Percentiles rank a stretch among this genome's conserved stretches.
These are phyloP conservation scores for Halichoerus grypus DNA, from an alignment of 2,113 vertebrate species.

Conservation along the genomic window DNA sequence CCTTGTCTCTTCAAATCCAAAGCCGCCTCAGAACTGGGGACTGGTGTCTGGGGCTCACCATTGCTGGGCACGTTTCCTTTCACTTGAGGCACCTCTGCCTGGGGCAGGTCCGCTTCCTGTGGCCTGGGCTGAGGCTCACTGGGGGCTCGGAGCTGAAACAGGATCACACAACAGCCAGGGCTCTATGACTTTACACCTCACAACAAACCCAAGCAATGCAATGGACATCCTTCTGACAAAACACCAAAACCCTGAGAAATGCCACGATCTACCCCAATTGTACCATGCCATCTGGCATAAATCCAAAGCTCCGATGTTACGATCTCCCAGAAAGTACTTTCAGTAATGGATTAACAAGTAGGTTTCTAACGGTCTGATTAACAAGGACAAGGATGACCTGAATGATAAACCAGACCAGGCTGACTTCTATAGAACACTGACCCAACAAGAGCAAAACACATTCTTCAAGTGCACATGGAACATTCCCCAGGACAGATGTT, in stretches of 20 bases:
- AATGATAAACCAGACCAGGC: not conserved
- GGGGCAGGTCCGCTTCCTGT: conserved; percentile 47
- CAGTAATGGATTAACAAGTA: not conserved
- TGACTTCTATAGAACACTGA: not conserved
- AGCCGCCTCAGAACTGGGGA: conserved; percentile 24
- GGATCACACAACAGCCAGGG: not conserved
- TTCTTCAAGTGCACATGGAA: not conserved
- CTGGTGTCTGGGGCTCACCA: conserved; percentile 35
- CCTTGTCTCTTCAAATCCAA: conserved; percentile 48
- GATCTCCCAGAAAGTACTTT: not conserved
- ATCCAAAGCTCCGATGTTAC: not conserved
- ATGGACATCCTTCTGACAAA: rapidly evolving
- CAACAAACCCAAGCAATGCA: not conserved
- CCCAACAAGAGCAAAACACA: not conserved
- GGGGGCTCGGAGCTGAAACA: conserved; percentile 42
- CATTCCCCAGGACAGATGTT: not conserved
- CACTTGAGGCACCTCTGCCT: not conserved
- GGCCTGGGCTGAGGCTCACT: conserved; percentile 49
- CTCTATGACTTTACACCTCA: not conserved
- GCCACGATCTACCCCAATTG: rapidly evolving
- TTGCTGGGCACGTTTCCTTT: not conserved
- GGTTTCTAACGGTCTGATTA: not conserved
- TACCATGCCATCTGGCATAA: too few species aligned
- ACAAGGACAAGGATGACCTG: not conserved
- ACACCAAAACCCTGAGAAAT: not conserved